Conservation (phyloP, 2,888 invertebrate genomes). For the Leptura quadrifasciata region DNA sequence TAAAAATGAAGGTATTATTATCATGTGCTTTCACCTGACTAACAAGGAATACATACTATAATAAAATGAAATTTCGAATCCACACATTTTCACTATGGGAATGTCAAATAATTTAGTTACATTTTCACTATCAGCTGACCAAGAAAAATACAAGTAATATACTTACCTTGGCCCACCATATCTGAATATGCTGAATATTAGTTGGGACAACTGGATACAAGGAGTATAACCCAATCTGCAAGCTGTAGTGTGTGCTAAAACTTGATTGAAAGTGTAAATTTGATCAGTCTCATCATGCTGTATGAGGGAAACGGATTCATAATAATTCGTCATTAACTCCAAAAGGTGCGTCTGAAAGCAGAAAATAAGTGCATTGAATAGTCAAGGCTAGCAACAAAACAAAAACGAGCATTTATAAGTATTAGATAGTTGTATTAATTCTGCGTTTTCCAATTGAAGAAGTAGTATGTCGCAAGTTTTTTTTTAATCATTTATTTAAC, state of each 20-base stretch:
- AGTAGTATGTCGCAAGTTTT: too few relatives aligned
- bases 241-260: slow-evolving; percentile 77
- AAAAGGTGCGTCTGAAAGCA: slow-evolving; percentile 23
- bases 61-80: too few relatives aligned
- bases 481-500: too few relatives aligned
- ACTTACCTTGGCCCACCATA: slow-evolving; percentile 17
- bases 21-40: too few relatives aligned
- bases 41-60: too few relatives aligned
- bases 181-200: slow-evolving; percentile 41
- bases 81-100: too few relatives aligned
- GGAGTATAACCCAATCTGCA: slow-evolving; percentile 78
- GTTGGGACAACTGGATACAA: slow-evolving; percentile 75
- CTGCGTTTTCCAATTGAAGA: too few relatives aligned
- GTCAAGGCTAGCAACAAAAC: background rate
- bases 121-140: background rate
- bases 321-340: slow-evolving; percentile 34
- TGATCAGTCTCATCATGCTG: slow-evolving; percentile 62
- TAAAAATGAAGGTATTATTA: too few relatives aligned
- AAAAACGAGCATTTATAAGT: background rate
- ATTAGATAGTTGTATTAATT: background rate
- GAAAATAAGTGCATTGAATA: background rate
- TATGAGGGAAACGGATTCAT: slow-evolving; percentile 45
- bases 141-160: background rate
- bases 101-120: background rate
- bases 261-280: slow-evolving; percentile 78